Evolutionary conservation across 2,888 invertebrate species (phyloP), one percentile per base, ranked within the genome.

Genomic region (Reticulitermes lucifugus): DNA sequence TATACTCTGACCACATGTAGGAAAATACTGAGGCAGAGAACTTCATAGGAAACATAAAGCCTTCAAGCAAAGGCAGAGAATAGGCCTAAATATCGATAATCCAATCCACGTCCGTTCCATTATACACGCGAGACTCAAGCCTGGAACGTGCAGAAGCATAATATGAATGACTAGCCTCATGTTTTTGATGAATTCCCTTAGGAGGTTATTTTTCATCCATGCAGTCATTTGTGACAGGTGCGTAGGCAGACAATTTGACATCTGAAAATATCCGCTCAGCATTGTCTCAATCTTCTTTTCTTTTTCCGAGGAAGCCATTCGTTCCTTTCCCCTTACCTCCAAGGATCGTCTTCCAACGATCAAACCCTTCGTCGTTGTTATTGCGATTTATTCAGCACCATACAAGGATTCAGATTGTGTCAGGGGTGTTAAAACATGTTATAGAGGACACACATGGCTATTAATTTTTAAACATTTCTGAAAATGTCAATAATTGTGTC

Each of bases 171-270:
- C 12, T 22, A 41, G 73, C 12, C 73, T 21, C 21, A 73, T 73
- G n/a, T 65, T 65, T 60, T 65, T 65, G 73, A 73, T 73, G 73
- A 73, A 73, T 73, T 73, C 73, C 41, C 73, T 1, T 4, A 21
- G 35, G 73, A 73, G 41, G 73, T 21, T 41, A 73, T 73, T 73
- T 73, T 73, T 73, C 73, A 41, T 73, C 73, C 65, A 5, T 41
- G 73, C 41, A 73, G 73, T 73, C 73, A 73, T 73, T 73, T 73
- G 73, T 73, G 73, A 73, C 73, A 73, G 73, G 73, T 73, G 73
- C 73, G 73, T 73, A 73, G 9, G 73, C 73, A 41, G 73, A 73
- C 73, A 73, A 41, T 73, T 41, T 73, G 73, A 73, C 73, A 18
- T 73, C 25, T 73, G 29, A 73, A 41, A 73, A 21, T 41, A 41